Evolutionary conservation across 1,140 invertebrate species (phyloP), one percentile per base, ranked within the genome.

Genomic region (Brachionus manjavacas): DNA sequence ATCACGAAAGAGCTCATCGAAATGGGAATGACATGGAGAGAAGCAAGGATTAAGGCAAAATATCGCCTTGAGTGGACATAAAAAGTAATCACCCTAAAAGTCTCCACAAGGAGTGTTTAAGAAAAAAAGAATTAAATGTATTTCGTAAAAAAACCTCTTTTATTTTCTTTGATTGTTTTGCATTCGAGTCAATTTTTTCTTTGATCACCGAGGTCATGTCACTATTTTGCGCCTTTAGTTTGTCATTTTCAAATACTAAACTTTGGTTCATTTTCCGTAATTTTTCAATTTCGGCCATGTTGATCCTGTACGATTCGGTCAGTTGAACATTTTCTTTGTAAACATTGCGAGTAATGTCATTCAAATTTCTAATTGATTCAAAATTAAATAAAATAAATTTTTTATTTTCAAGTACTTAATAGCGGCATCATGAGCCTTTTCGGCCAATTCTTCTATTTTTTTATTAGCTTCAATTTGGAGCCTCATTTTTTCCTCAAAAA

Each of bases 401-500:
- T 39, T 28, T 25, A 7, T 1, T 23, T 20, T 16, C 8, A 14
- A 86, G 86, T 88, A 89, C 89, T 86, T 85, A 46, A 90, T 88
- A 16, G 89, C 89, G 85, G 89, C 88, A 64, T 87, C 88, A 84
- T 90, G 89, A 31, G 89, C 89, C 85, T 87, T 87, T 84, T 89
- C 88, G 31, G 89, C 89, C 23, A 90, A 83, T 79, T 90, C 89
- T 55, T 88, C 87, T 74, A 90, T 90, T 85, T 90, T 90, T 84
- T 89, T 87, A 83, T 88, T 89, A 7, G 89, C 88, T 85, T 90
- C 89, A 84, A 89, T 87, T 85, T 90, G 88, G 16, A 90, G 84
- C 83, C 87, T 86, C 88, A 89, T 89, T 88, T 89, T 89, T 86
- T 90, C 89, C 85, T 90, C 88, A 87, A 89, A 89, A 86, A 89